Evolutionary conservation across 1,140 invertebrate genomes (phyloP).

Genomic region (Ruditapes philippinarum): DNA sequence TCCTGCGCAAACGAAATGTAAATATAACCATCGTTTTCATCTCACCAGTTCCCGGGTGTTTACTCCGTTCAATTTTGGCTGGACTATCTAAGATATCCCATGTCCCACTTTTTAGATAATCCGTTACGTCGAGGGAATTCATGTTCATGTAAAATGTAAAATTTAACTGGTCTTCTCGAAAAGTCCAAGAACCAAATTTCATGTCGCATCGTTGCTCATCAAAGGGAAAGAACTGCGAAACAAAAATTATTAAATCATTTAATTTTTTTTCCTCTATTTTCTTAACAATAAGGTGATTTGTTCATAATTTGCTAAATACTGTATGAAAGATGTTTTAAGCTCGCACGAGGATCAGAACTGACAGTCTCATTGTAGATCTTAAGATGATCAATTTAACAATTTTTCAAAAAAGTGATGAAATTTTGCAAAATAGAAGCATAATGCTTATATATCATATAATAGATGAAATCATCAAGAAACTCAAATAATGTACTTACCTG

Average conservation of each 20-base stretch:
- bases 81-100: constrained; percentile 99
- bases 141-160: constrained; percentile 97
- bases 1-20: constrained; percentile 96
- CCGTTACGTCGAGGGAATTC: constrained; percentile 97
- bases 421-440: too few species aligned
- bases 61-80: constrained; percentile 76
- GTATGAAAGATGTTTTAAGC: too few species aligned
- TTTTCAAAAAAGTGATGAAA: too few species aligned
- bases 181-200: constrained; percentile 99
- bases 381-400: too few species aligned
- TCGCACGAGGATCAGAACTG: too few species aligned
- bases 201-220: constrained; percentile 98
- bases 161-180: constrained; percentile 98
- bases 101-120: constrained; percentile 99
- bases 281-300: too few species aligned
- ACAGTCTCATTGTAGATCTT: too few species aligned
- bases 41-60: constrained; percentile 77
- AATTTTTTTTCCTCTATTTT: too few species aligned
- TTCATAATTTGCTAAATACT: too few species aligned
- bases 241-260: too few species aligned
- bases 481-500: constrained; percentile 83
- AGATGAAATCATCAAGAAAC: too few species aligned
- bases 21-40: constrained; percentile 78
- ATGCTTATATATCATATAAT: too few species aligned
- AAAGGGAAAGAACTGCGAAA: constrained; percentile 95